phyloP scores from a whole-genome alignment of 2,888 invertebrate genomes.

The Zaprionus obscuricornis region DNA sequence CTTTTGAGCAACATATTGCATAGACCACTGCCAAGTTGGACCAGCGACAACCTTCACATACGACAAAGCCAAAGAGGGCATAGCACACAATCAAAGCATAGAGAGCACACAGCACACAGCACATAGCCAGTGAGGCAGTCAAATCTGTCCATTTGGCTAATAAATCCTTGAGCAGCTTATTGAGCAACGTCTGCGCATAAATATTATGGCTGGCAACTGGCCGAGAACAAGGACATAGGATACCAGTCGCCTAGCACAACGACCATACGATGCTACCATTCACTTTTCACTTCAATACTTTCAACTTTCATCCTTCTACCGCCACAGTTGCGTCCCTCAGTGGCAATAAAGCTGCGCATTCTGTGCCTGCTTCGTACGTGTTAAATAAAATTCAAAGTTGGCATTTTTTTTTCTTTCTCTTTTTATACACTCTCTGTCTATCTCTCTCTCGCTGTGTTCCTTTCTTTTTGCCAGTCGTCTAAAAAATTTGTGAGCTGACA shows the following conservation, averaged over 20 bases:
- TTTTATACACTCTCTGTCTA: neutral
- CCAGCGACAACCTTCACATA: constrained; percentile 55
- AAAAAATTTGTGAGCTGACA: constrained; percentile 76
- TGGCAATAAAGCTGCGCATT: constrained; percentile 38
- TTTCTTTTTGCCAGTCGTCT: constrained; percentile 6
- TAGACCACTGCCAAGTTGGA: constrained; percentile 11
- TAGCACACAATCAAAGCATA: neutral
- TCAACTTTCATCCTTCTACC: constrained; percentile 8
- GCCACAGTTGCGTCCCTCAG: constrained; percentile 1
- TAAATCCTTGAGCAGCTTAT: constrained; percentile 83
- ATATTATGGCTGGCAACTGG: constrained; percentile 71
- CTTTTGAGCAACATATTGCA: constrained; percentile 28
- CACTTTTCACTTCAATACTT: constrained; percentile 57
- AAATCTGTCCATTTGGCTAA: constrained; percentile 83
- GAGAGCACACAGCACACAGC: constrained; percentile 10
- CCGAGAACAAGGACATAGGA: constrained; percentile 33
- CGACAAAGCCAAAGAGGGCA: constrained; percentile 38
- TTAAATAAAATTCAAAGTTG: constrained; percentile 69
- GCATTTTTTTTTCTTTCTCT: constrained; percentile 23
- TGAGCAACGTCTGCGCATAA: constrained; percentile 78
- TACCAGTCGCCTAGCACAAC: constrained; percentile 19
- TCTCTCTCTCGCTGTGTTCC: constrained; percentile 8
- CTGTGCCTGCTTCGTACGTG: constrained; percentile 56
- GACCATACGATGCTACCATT: constrained; percentile 29
- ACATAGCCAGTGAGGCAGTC: constrained; percentile 74